Evolutionary conservation across 2,797 vertebrate genomes (phyloP).

Genomic region (Premnoplex brunnescens): DNA sequence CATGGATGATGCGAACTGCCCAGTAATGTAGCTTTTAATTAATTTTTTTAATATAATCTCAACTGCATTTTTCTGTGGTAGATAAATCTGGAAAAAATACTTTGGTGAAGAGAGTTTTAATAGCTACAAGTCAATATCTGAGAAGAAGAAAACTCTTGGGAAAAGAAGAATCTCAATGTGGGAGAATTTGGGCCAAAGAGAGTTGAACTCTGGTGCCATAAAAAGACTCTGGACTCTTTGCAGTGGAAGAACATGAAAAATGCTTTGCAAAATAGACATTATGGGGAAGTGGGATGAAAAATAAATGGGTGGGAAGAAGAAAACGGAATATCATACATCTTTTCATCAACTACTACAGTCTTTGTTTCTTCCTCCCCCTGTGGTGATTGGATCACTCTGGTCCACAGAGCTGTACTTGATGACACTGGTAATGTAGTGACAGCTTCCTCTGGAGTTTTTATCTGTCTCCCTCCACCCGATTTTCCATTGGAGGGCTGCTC

Average conservation of each 20-base stretch:
- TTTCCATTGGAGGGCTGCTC: neutral
- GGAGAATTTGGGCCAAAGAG: neutral
- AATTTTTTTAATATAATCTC: neutral
- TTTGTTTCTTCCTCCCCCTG: neutral
- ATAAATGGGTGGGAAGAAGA: neutral
- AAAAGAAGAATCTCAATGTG: neutral
- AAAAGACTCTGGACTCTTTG: neutral
- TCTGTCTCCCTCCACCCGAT: neutral
- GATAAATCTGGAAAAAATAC: constrained; percentile 6
- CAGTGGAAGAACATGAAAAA: neutral
- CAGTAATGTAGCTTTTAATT: neutral
- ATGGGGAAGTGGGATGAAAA: neutral
- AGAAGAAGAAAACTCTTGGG: neutral
- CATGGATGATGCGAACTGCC: neutral
- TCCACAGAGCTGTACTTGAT: neutral
- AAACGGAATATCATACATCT: neutral
- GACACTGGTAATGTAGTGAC: neutral
- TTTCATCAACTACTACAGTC: neutral
- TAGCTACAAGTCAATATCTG: neutral
- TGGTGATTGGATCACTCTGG: neutral
- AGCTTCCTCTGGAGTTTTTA: neutral
- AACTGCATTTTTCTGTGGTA: neutral
- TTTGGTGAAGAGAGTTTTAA: neutral
- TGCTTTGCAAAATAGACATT: neutral
- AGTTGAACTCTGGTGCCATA: neutral